A percentile compares a stretch with the other conserved stretches of the same genome.
Conservation (phyloP, 2,113 vertebrate genomes). For the Percina caprodes region DNA sequence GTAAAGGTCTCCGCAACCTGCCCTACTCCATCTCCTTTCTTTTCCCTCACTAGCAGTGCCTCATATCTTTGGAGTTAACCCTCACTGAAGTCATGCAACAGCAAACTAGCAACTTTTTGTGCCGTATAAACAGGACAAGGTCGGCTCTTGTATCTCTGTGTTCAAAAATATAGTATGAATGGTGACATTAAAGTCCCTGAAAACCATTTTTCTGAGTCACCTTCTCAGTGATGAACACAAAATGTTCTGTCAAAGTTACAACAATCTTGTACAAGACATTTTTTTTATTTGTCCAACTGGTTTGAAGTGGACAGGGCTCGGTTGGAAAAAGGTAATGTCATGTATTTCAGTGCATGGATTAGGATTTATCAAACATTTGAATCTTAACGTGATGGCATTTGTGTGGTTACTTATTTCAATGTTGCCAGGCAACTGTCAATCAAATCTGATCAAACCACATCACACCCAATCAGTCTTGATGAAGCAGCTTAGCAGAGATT, state of each 20-base stretch:
- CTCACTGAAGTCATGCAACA: constrained; percentile 35
- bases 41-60: constrained; percentile 16
- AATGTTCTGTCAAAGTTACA: not conserved
- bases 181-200: constrained; percentile 13
- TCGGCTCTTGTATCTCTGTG: constrained; percentile 30
- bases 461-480: not conserved
- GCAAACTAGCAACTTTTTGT: constrained; percentile 34
- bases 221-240: not conserved
- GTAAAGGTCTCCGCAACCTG: constrained; percentile 51
- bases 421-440: too few species aligned
- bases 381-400: too few species aligned
- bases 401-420: too few species aligned
- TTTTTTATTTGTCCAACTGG: not conserved
- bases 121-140: constrained; percentile 49
- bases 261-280: not conserved
- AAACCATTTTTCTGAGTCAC: constrained; percentile 8
- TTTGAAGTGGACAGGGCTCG: not conserved
- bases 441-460: not conserved
- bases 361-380: too few species aligned
- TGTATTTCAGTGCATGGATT: not conserved
- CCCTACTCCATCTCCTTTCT: constrained; percentile 1
- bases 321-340: not conserved
- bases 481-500: not conserved
- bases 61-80: constrained; percentile 35
- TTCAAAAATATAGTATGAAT: constrained; percentile 22